Base-by-base conservation (phyloP, 1,140 invertebrate species). In the Drosophila navojoa region DNA sequence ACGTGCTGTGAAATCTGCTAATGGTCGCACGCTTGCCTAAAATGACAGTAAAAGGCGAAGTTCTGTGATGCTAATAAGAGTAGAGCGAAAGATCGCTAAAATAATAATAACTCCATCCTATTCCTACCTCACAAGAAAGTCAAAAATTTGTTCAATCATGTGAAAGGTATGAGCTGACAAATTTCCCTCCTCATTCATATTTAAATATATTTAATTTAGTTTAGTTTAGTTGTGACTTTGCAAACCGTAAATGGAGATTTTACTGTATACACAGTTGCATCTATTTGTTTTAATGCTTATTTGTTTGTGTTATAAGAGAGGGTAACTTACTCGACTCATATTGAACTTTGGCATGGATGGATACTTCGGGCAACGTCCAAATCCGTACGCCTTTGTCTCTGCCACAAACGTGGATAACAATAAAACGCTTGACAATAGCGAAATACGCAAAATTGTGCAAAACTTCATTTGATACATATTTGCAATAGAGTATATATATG, bases 321-420 rank as follows among this genome's bases (percentile, higher is more conserved):
- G 42, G 42, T 6, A 45, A 93, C 93, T 94, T 89, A 95, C 94
- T 89, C 90, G 92, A 59, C 91, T 93, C 69, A 94, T 93, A 77
- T 95, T 93, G 76, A 94, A 95, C 90, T 94, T 92, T 27, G 93
- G 93, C 81, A 94, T 93, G 72, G 93, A 93, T 68, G 93, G 93
- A 79, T 94, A 94, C 59, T 93, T 92, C 9, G 94, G 94, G 91
- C 94, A 95, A 81, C 92, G 93, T 64, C 94, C 94, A 40, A 95
- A 92, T 38, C 94, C 94, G 67, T 91, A 89, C 35, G 76, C 91
- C 55, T 60, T 44, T 2, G 76, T 60, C 68, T 77, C 53, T 4
- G 47, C 64, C 52, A 75, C 71, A 11, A 87, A 64, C 32, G 71
- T 60, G 42, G 16, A 16, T 9, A 89, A 47, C 29, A 74, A 73